Evolutionary conservation across 2,797 vertebrate species (phyloP), one percentile per base, ranked within the genome.

Genomic region (Pachyuromys duprasi): DNA sequence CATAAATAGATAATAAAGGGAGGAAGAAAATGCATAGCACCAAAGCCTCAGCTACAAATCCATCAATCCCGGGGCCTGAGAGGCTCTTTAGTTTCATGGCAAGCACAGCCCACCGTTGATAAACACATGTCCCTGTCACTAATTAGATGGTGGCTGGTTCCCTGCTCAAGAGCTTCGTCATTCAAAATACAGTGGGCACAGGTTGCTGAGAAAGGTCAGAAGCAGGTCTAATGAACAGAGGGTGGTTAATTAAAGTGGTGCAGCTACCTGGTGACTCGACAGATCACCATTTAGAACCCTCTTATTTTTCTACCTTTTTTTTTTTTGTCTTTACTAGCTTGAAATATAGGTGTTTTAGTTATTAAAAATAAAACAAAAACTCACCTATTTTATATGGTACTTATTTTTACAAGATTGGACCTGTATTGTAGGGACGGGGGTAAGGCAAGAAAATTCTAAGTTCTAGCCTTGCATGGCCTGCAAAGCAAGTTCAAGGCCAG

Each of bases 41-140:
- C 70, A 79, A 79, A 3, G 57, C 36, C 53, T 83, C 5, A 0
- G 63, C 75, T 69, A 18, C 72, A 6, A 8, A 65, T 60, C 14
- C 13, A 0, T 45, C 9, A 0, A 1, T 69, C 3, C 31, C 80
- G 5, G 28, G 60, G 53, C 65, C 15, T 0, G 0, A 45, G n/a
- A 81, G 70, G 63, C 63, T 57, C 0, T 11, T 87, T 18, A 53
- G 92, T 60, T 92, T 55, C 60, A 4, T 24, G n/a, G 5, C 53
- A 26, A 55, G 53, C 14, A 0, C 1, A 31, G 75, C 33, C 33
- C 1, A 5, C 65, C 8, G 42, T 31, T 28, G 57, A 65, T 12
- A 36, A 31, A n/a, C 1, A 72, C 79, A 26, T 0, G 45, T 83
- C 42, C 3, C 75, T 13, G 6, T 86, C 83, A 39, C 65, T 49